Conservation (phyloP, 2,888 invertebrate genomes). For the Thumatha senex region DNA sequence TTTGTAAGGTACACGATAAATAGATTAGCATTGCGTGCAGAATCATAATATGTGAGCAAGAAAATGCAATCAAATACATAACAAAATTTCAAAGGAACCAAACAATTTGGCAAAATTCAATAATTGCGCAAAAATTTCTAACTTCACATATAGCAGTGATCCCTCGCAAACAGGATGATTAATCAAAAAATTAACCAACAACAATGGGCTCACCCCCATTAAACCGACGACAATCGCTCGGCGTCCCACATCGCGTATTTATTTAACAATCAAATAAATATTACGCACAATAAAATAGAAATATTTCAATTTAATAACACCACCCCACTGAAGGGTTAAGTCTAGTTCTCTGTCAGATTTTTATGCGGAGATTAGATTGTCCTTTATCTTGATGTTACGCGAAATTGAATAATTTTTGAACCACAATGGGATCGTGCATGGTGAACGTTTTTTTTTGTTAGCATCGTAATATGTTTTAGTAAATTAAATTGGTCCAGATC, state of each 20-base stretch:
- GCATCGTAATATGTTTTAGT: conserved; percentile 35
- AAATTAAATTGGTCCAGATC: conserved; percentile 30
- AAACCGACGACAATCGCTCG: conserved; percentile 70
- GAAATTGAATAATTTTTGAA: conserved; percentile 72
- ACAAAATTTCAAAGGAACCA: no score
- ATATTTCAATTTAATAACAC: conserved; percentile 81
- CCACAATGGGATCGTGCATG: conserved; percentile 50
- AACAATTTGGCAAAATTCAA: conserved; percentile 1
- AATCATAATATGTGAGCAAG: no score
- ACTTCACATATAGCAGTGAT: conserved; percentile 64
- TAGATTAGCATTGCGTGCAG: no score
- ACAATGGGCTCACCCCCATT: conserved; percentile 76
- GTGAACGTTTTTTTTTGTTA: conserved; percentile 42
- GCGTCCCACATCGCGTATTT: conserved; percentile 80
- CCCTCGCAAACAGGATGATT: conserved; percentile 71
- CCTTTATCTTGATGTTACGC: conserved; percentile 76
- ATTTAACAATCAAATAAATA: conserved; percentile 84
- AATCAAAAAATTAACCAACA: conserved; percentile 83
- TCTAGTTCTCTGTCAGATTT: conserved; percentile 60
- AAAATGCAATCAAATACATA: no score
- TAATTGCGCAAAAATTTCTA: conserved; percentile 48
- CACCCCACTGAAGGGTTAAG: conserved; percentile 75
- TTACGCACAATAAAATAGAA: conserved; percentile 81
- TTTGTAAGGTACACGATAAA: no score
- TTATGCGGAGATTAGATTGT: conserved; percentile 67